Conservation (phyloP, 30 jellyfish, hydroid and myxozoan genomes). For the Aurelia sp. region DNA sequence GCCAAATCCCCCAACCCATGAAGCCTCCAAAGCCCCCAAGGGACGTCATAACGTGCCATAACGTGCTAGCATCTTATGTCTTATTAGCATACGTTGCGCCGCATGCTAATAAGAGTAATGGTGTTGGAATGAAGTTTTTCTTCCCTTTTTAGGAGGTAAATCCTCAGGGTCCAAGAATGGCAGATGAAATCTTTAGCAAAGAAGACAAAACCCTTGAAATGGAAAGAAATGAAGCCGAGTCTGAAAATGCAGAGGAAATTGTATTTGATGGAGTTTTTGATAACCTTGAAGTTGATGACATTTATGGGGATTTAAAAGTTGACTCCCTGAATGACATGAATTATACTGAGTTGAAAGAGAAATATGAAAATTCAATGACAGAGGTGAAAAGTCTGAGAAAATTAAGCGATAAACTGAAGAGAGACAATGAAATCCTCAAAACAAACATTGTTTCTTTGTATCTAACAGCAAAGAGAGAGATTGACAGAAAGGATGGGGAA, state of each 20-base stretch:
- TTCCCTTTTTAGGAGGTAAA: no score
- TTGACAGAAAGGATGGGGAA: slow-evolving; percentile 50
- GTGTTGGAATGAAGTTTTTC: no score
- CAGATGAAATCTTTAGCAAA: no score
- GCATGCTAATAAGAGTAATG: no score
- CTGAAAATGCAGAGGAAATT: background rate
- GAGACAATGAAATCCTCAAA: slow-evolving; percentile 63
- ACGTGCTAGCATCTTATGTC: no score
- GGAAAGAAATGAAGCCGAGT: background rate
- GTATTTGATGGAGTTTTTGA: slow-evolving; percentile 32
- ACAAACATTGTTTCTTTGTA: slow-evolving; percentile 55
- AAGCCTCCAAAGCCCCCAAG: no score
- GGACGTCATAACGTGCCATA: no score
- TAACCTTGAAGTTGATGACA: slow-evolving; percentile 38
- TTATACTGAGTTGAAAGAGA: slow-evolving; percentile 43
- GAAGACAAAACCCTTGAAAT: no score
- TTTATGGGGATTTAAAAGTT: slow-evolving; percentile 48
- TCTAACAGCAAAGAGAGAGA: slow-evolving; percentile 66
- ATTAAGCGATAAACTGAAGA: slow-evolving; percentile 17
- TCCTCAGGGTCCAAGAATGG: no score
- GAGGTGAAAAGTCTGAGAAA: slow-evolving; percentile 30
- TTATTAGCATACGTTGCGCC: no score
- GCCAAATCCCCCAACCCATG: no score
- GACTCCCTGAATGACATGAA: slow-evolving; percentile 47
- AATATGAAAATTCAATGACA: background rate